Evolutionary conservation across 2,888 invertebrate genomes (phyloP).

Genomic region (Scrobipalpa costella): DNA sequence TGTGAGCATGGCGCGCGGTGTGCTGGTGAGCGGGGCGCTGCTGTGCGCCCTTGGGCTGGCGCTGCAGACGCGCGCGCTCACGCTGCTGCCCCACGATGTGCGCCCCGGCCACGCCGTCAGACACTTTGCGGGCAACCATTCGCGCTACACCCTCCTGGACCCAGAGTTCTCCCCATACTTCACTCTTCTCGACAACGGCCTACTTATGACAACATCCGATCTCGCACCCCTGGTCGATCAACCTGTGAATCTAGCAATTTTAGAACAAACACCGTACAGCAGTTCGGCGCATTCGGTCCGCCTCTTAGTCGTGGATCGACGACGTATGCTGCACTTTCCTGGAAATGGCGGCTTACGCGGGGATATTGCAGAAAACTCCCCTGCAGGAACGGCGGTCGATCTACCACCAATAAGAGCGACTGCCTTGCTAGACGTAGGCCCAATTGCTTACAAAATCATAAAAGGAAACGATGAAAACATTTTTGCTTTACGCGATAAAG

Average conservation of each 20-base stretch:
- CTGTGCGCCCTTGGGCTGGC: constrained; percentile 62
- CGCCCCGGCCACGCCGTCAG: constrained; percentile 94
- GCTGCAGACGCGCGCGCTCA: constrained; percentile 65
- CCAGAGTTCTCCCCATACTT: constrained; percentile 92
- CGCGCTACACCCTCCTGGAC: constrained; percentile 83
- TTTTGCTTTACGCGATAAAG: constrained; percentile 86
- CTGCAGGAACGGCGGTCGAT: constrained; percentile 85
- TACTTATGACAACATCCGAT: constrained; percentile 95
- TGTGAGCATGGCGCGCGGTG: constrained; percentile 63
- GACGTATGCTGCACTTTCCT: constrained; percentile 90
- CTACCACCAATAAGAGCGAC: constrained; percentile 87
- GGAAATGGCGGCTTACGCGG: constrained; percentile 83
- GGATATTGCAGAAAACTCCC: constrained; percentile 88
- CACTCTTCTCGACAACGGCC: constrained; percentile 92
- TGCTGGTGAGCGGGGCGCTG: constrained; percentile 63
- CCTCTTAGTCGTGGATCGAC: constrained; percentile 90
- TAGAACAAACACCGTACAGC: constrained; percentile 90
- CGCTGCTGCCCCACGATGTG: constrained; percentile 93
- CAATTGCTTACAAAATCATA: constrained; percentile 89
- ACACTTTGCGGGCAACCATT: constrained; percentile 84
- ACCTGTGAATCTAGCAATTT: constrained; percentile 89
- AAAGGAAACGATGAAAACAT: constrained; percentile 88
- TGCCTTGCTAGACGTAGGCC: constrained; percentile 83
- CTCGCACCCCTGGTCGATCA: constrained; percentile 90
- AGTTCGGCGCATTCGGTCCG: constrained; percentile 90